Evolutionary conservation across 2,797 vertebrate species (phyloP).

Genomic region (Bradypus variegatus): DNA sequence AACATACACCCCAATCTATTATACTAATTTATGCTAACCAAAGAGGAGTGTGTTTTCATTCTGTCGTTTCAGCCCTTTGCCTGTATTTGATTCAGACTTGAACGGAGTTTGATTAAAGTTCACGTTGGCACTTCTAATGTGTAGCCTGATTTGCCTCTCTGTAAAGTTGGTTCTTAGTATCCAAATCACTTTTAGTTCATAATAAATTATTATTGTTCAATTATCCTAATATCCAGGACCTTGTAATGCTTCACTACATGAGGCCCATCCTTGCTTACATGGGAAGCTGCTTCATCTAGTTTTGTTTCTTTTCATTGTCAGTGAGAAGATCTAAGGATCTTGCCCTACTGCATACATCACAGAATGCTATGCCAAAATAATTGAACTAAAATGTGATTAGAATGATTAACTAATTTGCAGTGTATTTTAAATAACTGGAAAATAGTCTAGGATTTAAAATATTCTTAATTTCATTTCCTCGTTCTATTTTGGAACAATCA

Average conservation of each 20-base stretch:
- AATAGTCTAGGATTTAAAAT: neutral
- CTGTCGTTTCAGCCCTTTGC: neutral
- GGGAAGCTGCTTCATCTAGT: conserved; percentile 1
- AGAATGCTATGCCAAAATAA: neutral
- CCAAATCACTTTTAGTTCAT: neutral
- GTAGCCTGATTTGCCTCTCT: neutral
- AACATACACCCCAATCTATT: neutral
- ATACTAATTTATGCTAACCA: neutral
- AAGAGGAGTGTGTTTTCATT: neutral
- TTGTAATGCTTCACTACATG: neutral
- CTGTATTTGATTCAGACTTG: neutral
- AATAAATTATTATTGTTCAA: neutral
- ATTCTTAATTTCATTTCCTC: neutral
- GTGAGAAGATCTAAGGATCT: neutral
- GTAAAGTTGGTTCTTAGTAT: neutral
- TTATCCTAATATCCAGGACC: neutral
- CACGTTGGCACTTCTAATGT: neutral
- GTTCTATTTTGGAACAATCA: neutral
- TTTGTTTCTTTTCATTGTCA: neutral
- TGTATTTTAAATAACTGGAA: conserved; percentile 28
- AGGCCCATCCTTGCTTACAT: neutral
- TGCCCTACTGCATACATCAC: neutral
- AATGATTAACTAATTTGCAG: conserved; percentile 25
- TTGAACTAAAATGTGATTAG: neutral
- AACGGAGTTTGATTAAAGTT: neutral